Evolutionary conservation across 2,888 invertebrate genomes (phyloP).

Genomic region (Gasteruption jaculator): DNA sequence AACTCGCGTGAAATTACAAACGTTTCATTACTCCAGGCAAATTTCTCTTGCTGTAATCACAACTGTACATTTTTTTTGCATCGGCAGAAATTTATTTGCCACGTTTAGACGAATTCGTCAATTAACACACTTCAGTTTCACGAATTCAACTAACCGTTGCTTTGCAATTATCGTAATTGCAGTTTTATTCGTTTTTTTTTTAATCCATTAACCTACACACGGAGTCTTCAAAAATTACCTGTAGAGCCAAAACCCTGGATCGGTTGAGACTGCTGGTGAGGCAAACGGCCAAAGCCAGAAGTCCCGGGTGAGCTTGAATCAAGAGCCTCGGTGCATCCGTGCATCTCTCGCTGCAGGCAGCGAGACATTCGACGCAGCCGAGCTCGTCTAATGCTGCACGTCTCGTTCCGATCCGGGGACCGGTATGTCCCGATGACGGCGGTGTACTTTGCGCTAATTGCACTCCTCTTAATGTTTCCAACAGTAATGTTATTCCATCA

Average conservation of each 20-base stretch:
- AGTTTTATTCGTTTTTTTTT: too few species aligned
- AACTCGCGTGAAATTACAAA: too few species aligned
- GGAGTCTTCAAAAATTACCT: conserved; percentile 56
- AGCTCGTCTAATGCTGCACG: conserved; percentile 81
- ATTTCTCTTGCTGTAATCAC: too few species aligned
- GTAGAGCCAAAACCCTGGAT: conserved; percentile 77
- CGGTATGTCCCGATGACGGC: conserved; percentile 47
- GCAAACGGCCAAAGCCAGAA: conserved; percentile 80
- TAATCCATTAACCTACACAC: too few species aligned
- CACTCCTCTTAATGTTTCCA: conserved; percentile 81
- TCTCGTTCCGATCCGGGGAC: conserved; percentile 50
- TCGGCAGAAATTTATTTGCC: too few species aligned
- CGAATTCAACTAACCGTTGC: conserved; percentile 3
- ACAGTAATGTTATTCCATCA: conserved; percentile 78
- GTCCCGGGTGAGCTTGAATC: conserved; percentile 73
- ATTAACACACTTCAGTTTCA: conserved; percentile 2
- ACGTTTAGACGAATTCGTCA: too few species aligned
- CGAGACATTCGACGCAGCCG: conserved; percentile 84
- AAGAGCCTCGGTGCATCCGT: conserved; percentile 74
- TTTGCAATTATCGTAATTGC: too few species aligned
- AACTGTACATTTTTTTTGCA: too few species aligned
- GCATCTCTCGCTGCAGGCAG: conserved; percentile 74
- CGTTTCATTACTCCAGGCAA: too few species aligned
- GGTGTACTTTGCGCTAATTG: conserved; percentile 72
- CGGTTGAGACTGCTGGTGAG: conserved; percentile 86